These are phyloP conservation scores for Callyntrura sp. DNA, from an alignment of 2,888 invertebrate genomes.

Conservation along the genomic window DNA sequence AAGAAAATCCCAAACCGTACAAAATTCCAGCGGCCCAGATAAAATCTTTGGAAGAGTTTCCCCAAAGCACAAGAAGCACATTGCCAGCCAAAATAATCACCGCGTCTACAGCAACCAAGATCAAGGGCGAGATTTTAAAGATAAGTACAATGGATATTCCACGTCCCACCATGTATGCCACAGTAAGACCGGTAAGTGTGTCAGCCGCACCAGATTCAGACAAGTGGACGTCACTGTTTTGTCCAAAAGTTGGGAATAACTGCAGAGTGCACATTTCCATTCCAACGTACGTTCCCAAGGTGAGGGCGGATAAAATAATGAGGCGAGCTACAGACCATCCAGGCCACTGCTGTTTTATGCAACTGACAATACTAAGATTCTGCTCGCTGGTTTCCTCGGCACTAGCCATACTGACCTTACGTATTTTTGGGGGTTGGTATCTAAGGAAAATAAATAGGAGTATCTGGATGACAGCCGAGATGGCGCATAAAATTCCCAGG, in stretches of 20 bases:
- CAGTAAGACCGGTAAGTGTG: slow-evolving; percentile 74
- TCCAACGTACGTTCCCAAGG: slow-evolving; percentile 74
- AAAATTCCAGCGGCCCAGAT: slow-evolving; percentile 75
- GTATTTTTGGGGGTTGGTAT: slow-evolving; percentile 73
- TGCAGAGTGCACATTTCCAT: slow-evolving; percentile 79
- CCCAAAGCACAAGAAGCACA: slow-evolving; percentile 57
- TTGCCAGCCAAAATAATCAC: slow-evolving; percentile 59
- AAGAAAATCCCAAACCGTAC: slow-evolving; percentile 78
- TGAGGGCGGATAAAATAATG: slow-evolving; percentile 64
- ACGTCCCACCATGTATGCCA: slow-evolving; percentile 74
- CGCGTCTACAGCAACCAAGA: slow-evolving; percentile 69
- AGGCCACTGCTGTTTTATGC: slow-evolving; percentile 25
- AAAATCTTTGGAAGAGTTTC: slow-evolving; percentile 4
- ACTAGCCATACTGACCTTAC: too few relatives aligned
- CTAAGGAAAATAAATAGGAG: slow-evolving; percentile 71
- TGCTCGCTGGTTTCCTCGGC: too few relatives aligned
- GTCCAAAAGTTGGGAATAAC: slow-evolving; percentile 80
- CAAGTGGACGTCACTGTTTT: slow-evolving; percentile 73
- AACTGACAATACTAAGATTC: too few relatives aligned
- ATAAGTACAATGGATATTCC: slow-evolving; percentile 71
- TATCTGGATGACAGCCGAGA: slow-evolving; percentile 56
- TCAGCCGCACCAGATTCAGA: slow-evolving; percentile 73
- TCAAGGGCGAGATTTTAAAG: slow-evolving; percentile 67
- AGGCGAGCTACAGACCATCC: slow-evolving; percentile 59
- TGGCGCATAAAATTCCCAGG: slow-evolving; percentile 58